Base-by-base conservation (phyloP, 2,797 vertebrate genomes). In the Ctenopoma kingsleyae region DNA sequence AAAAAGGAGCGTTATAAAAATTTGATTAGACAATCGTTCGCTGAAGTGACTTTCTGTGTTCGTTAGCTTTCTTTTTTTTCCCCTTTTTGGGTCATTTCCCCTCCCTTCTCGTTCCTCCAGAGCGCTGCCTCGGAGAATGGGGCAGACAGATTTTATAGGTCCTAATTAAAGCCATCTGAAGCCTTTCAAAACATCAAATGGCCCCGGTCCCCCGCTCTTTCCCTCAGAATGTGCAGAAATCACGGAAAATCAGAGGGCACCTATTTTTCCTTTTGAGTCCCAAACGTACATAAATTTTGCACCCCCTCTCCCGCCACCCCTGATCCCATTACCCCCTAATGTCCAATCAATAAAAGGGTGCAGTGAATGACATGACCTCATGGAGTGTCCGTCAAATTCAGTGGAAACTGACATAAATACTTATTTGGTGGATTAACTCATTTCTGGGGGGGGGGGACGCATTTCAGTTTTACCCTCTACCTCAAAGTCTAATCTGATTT, bases 91-190 rank as follows among this genome's bases (percentile, higher is more conserved):
- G 38, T 65, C 70, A 63, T 53, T 47, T 75, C 74, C 89, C 80
- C 80, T 83, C 85, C 85, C 78, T 87, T 59, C 72, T 83, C 12
- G 4, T 67, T 80, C 69, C 69, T 81, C 83, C 76, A 89, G 91
- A 94, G 92, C 88, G 82, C 90, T 79, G 91, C 85, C 88, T 88
- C 66, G 89, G 83, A 95, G 91, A 94, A 92, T 80, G 81, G 89
- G 90, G 92, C 80, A 94, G 94, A 95, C 93, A 94, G 91, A 94
- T 94, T 95, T 94, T 95, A 95, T 95, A 95, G 95, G 94, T 95
- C 93, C 91, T 97, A 96, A 97, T 97, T 96, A 96, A 96, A 95
- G 95, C 94, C 94, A 96, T 96, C 95, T 96, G 95, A 95, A 95
- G 93, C 89, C 93, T 95, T 94, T 94, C 92, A 92, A 93, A 88